Evolutionary conservation across 2,888 invertebrate species (phyloP), one percentile per base, ranked within the genome.

Genomic region (Drosophila anceps): DNA sequence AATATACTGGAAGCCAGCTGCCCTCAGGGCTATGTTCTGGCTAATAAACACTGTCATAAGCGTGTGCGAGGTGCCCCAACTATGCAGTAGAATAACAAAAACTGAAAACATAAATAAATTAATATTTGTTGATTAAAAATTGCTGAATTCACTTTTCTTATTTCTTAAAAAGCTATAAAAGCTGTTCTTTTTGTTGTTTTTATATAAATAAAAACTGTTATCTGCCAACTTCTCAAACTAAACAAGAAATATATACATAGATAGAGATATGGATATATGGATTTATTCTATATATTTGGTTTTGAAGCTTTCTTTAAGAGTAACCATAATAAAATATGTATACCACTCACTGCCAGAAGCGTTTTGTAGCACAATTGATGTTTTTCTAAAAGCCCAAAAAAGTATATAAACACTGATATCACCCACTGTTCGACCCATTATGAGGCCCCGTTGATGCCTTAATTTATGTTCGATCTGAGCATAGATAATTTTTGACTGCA

Each of bases 41-140:
- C 83, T n/a, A 84, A 92, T 60, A 91, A 83, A 43, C 91, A 84
- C 55, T 92, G 91, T 12, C 91, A 91, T 33, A 91, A 84, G 48
- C 79, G 90, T 20, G 92, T 91, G 27, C 82, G 74, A 69, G 31
- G 8, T 1, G 67, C 62, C 6, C 2, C 50, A 31, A 20, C 29
- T 8, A 18, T 60, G 44, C 13, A 35, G 33, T 50, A 69, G 24
- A 35, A 8, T 29, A 29, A 20, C 7, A 5, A 10, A 15, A 24
- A 0, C 15, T 53, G 15, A 10, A 9, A 27, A 3, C 12, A 31
- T 31, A 50, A 33, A 50, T 50, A 33, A 31, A 31, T 18, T 50
- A 33, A 18, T 43, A 18, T 10, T 18, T 41, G 35, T 2, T 39
- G 6, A 13, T 20, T 43, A 6, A 43, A 20, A 0, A 20, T 43